phyloP scores from a whole-genome alignment of 2,113 vertebrate genomes.

The Circaetus cinerascens region DNA sequence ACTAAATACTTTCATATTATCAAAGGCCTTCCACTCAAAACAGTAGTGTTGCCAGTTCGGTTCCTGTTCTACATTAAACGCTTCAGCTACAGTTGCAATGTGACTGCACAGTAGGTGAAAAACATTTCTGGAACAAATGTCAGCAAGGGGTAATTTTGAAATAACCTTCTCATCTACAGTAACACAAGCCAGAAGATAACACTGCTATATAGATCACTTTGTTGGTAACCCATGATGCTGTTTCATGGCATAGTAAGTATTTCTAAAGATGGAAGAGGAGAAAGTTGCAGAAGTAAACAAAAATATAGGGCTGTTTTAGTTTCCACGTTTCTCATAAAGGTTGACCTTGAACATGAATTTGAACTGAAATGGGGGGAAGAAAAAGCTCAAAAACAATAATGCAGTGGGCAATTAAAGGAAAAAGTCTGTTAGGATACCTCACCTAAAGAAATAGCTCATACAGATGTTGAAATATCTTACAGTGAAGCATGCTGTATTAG shows the following conservation, averaged over 20 bases:
- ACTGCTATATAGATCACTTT: not conserved
- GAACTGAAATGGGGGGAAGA: not conserved
- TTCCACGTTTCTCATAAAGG: not conserved
- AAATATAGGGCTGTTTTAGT: not conserved
- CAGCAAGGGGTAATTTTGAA: constrained; percentile 54
- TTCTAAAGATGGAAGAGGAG: not conserved
- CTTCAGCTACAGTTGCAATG: not conserved
- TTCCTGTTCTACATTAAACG: not conserved
- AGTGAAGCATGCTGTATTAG: not conserved
- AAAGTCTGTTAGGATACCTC: not conserved
- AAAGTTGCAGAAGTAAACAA: not conserved
- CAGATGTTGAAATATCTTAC: not conserved
- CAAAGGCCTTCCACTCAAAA: not conserved
- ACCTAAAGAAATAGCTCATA: not conserved
- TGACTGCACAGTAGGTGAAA: constrained; percentile 44
- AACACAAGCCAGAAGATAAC: not conserved
- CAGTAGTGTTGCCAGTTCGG: not conserved
- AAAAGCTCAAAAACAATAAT: not conserved
- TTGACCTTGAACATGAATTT: not conserved
- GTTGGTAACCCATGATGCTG: not conserved
- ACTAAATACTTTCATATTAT: not conserved
- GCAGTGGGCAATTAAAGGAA: not conserved
- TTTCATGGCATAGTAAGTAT: not conserved
- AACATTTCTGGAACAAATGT: constrained; percentile 49
- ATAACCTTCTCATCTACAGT: constrained; percentile 15